phyloP scores from a whole-genome alignment of 2,888 invertebrate genomes.

The Rhagophthalmus giganteus region DNA sequence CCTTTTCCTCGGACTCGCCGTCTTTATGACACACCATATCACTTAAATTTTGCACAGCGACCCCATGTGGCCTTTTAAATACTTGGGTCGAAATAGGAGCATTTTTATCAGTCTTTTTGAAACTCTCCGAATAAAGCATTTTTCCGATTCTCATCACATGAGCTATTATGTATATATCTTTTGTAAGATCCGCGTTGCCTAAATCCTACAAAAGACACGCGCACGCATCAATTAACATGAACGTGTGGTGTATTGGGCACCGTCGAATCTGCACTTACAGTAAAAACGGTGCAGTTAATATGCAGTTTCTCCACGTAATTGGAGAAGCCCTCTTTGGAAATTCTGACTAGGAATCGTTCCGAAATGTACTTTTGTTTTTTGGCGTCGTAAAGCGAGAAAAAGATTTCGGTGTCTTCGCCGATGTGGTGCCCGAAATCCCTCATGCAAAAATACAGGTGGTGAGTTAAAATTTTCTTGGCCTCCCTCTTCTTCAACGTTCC shows the following conservation, averaged over 20 bases:
- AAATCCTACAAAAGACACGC: slow-evolving; percentile 71
- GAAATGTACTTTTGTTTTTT: slow-evolving; percentile 78
- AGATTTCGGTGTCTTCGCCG: slow-evolving; percentile 86
- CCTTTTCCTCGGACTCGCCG: slow-evolving; percentile 71
- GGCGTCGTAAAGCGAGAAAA: slow-evolving; percentile 84
- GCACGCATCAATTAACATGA: too few species aligned
- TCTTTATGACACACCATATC: slow-evolving; percentile 67
- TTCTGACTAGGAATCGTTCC: slow-evolving; percentile 85
- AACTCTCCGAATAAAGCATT: slow-evolving; percentile 69
- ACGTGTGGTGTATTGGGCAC: not conserved
- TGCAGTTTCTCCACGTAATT: slow-evolving; percentile 86
- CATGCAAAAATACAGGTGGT: slow-evolving; percentile 86
- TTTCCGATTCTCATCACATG: slow-evolving; percentile 89
- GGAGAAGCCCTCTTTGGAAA: slow-evolving; percentile 88
- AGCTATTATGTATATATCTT: slow-evolving; percentile 85
- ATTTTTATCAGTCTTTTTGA: slow-evolving; percentile 56
- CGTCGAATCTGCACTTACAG: slow-evolving; percentile 57
- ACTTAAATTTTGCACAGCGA: slow-evolving; percentile 76
- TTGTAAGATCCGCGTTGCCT: slow-evolving; percentile 80
- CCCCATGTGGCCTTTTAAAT: slow-evolving; percentile 82
- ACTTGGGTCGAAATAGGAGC: slow-evolving; percentile 49
- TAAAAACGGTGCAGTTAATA: slow-evolving; percentile 87
- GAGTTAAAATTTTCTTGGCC: slow-evolving; percentile 64
- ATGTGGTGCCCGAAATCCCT: slow-evolving; percentile 86
- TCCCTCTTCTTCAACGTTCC: slow-evolving; percentile 63